Evolutionary conservation across 2,888 invertebrate genomes (phyloP).

Genomic region (Panopea generosa): DNA sequence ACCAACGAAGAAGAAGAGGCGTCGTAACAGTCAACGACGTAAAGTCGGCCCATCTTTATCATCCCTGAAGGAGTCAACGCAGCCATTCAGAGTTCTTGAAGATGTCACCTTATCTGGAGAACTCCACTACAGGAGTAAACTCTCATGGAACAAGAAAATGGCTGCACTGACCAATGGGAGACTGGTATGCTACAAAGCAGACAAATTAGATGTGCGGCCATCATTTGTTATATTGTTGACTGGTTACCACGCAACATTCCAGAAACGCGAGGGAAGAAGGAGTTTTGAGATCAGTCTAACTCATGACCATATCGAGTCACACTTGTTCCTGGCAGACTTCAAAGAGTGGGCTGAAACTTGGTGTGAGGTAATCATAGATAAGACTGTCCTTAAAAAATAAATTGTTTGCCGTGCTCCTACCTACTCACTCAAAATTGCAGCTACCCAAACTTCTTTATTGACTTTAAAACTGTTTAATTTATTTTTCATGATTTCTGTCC

Average conservation of each 20-base stretch:
- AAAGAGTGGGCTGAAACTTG: conserved; percentile 80
- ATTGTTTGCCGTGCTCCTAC: too few relatives aligned
- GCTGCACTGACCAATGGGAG: conserved; percentile 76
- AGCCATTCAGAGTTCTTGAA: conserved; percentile 72
- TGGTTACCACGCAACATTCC: conserved; percentile 74
- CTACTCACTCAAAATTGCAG: too few relatives aligned
- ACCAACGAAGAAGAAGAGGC: conserved; percentile 69
- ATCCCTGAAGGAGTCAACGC: conserved; percentile 70
- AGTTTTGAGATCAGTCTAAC: conserved; percentile 76
- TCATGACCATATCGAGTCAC: conserved; percentile 75
- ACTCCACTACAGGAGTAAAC: conserved; percentile 75
- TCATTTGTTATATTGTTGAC: conserved; percentile 71
- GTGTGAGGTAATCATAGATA: conserved; percentile 81
- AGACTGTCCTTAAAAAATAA: too few relatives aligned
- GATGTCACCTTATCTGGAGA: conserved; percentile 76
- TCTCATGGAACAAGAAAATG: conserved; percentile 78
- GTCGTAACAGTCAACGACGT: conserved; percentile 15
- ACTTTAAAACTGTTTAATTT: too few relatives aligned
- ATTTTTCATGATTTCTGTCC: too few relatives aligned
- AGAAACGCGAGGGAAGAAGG: conserved; percentile 72
- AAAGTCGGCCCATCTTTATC: conserved; percentile 67
- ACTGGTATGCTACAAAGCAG: conserved; percentile 77
- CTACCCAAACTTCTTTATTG: too few relatives aligned
- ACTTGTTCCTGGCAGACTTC: conserved; percentile 77
- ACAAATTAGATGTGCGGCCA: conserved; percentile 75